These are phyloP conservation scores for Venturia canescens DNA, from an alignment of 1,140 invertebrate species.

Conservation along the genomic window DNA sequence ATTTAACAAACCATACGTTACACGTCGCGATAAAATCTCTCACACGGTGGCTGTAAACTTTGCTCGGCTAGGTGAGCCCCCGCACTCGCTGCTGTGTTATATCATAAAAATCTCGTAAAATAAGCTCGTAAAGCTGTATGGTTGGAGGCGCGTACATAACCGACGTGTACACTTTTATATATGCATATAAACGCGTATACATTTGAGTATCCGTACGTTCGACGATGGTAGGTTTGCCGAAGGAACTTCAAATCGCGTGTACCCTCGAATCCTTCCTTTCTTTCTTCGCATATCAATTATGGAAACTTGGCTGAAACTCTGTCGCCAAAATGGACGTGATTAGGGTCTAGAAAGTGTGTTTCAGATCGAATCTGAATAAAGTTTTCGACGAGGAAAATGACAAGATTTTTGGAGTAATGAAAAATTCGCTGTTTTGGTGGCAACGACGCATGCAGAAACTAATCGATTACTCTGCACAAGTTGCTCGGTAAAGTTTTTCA, in stretches of 20 bases:
- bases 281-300: background rate
- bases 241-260: background rate
- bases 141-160: conserved; percentile 54
- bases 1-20: conserved; percentile 78
- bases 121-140: conserved; percentile 73
- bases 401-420: too few relatives aligned
- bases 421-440: background rate
- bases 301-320: too few relatives aligned
- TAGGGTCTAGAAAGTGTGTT: too few relatives aligned
- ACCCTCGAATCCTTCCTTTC: background rate
- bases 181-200: conserved; percentile 1
- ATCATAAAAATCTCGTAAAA: conserved; percentile 78
- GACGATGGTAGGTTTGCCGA: too few relatives aligned
- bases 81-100: conserved; percentile 68
- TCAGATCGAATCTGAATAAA: too few relatives aligned
- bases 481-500: background rate
- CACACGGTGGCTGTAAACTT: conserved; percentile 74
- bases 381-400: too few relatives aligned
- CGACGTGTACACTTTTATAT: conserved; percentile 38
- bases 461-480: background rate
- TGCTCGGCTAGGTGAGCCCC: conserved; percentile 62
- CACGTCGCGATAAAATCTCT: conserved; percentile 75
- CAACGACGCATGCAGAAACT: background rate
- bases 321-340: too few relatives aligned
- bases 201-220: background rate